Conservation (phyloP, 2,888 invertebrate genomes). For the Catocala nupta region DNA sequence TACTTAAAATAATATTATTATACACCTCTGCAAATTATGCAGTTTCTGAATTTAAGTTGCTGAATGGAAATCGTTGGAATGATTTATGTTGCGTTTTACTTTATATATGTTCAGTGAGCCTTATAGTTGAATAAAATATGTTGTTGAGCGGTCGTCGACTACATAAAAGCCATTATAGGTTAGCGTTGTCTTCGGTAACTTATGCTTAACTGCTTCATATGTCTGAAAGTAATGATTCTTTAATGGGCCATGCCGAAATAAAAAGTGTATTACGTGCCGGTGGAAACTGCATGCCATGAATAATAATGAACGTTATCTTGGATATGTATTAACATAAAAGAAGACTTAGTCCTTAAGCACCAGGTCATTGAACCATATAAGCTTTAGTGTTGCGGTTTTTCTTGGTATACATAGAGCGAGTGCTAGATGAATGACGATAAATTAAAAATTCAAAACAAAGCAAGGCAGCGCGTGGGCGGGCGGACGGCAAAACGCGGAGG, state of each 20-base stretch:
- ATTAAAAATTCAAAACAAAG: slow-evolving; percentile 87
- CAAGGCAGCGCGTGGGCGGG: slow-evolving; percentile 78
- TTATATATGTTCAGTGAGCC: background rate
- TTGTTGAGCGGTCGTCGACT: background rate
- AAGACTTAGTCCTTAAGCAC: slow-evolving; percentile 1
- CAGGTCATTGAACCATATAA: slow-evolving; percentile 60
- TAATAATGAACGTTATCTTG: slow-evolving; percentile 8
- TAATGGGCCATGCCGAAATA: background rate
- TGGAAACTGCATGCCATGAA: slow-evolving; percentile 7
- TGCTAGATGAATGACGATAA: slow-evolving; percentile 82
- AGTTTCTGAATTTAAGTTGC: background rate
- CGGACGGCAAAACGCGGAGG: slow-evolving; percentile 75
- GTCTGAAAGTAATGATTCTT: background rate
- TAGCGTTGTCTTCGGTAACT: background rate
- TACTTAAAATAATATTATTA: too few species aligned
- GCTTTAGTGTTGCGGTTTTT: slow-evolving; percentile 64
- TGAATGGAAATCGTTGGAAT: background rate
- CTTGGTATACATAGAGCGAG: slow-evolving; percentile 65
- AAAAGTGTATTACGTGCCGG: background rate
- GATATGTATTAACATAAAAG: background rate
- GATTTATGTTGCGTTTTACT: background rate
- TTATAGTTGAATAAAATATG: slow-evolving; percentile 1
- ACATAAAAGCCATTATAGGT: slow-evolving; percentile 2
- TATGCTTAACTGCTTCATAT: background rate
- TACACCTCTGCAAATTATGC: background rate